phyloP scores from a whole-genome alignment of 2,888 invertebrate species.

The Drosophila ochracea region DNA sequence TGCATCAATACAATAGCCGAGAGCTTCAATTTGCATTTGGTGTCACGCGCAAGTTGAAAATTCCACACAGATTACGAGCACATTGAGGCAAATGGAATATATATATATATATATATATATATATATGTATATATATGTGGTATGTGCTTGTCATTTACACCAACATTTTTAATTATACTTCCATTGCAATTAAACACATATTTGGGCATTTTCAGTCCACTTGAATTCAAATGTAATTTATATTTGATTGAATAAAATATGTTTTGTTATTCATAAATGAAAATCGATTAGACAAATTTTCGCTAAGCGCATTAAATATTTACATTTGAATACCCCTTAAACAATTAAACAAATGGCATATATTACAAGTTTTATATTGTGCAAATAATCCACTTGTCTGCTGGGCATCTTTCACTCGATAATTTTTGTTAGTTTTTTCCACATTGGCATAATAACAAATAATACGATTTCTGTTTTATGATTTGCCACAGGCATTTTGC shows the following conservation, averaged over 20 bases:
- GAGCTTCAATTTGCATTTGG: not conserved
- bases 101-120: no score
- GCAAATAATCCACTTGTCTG: not conserved
- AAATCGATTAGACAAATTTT: not conserved
- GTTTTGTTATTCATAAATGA: not conserved
- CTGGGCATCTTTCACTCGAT: not conserved
- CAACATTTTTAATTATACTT: not conserved
- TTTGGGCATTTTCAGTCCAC: not conserved
- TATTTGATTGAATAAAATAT: not conserved
- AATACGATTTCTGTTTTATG: not conserved
- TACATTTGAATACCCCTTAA: not conserved
- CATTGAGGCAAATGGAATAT: not conserved
- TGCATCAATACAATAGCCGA: not conserved
- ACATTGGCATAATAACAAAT: not conserved
- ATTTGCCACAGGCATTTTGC: not conserved
- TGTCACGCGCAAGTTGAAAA: not conserved
- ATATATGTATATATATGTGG: not conserved
- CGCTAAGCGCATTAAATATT: not conserved
- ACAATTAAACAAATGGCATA: not conserved
- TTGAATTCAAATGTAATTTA: not conserved
- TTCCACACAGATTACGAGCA: not conserved
- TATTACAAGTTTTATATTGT: not conserved
- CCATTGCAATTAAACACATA: not conserved
- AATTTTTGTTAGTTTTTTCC: not conserved
- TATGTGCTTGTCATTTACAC: not conserved